Conservation (phyloP, 2,888 invertebrate genomes). For the Cheilosia vulpina region DNA sequence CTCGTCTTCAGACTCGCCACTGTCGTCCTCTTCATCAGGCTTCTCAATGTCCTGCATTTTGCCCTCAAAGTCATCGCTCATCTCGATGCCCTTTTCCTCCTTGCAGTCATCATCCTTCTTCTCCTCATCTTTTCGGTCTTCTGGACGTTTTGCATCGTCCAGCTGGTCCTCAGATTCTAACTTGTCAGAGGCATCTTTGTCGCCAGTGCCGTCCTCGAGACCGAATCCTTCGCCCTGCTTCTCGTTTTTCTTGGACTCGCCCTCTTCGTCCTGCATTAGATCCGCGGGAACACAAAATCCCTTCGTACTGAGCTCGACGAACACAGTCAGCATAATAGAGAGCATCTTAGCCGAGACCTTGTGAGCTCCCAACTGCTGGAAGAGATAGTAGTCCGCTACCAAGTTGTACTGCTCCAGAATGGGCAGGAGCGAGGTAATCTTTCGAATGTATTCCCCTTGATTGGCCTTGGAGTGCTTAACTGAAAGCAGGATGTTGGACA, state of each 20-base stretch:
- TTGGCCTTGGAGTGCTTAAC: slow-evolving; percentile 83
- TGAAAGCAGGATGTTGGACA: slow-evolving; percentile 82
- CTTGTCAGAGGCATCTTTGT: slow-evolving; percentile 97
- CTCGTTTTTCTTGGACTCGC: slow-evolving; percentile 84
- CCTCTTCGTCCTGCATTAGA: slow-evolving; percentile 89
- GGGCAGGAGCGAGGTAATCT: slow-evolving; percentile 84
- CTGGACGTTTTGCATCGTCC: slow-evolving; percentile 92
- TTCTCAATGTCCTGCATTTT: slow-evolving; percentile 87
- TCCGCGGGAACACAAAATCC: slow-evolving; percentile 98
- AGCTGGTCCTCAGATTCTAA: slow-evolving; percentile 94
- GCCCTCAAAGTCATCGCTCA: slow-evolving; percentile 97
- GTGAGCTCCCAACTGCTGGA: slow-evolving; percentile 91
- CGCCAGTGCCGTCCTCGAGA: slow-evolving; percentile 92
- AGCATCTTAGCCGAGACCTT: slow-evolving; percentile 92
- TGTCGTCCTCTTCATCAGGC: slow-evolving; percentile 85
- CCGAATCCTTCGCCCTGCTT: slow-evolving; percentile 91
- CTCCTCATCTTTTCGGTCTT: slow-evolving; percentile 86
- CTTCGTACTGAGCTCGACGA: slow-evolving; percentile 91
- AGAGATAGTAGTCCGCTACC: slow-evolving; percentile 91
- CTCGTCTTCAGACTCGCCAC: slow-evolving; percentile 88
- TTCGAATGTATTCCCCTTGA: slow-evolving; percentile 77
- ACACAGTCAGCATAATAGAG: slow-evolving; percentile 92
- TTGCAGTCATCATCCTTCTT: slow-evolving; percentile 91
- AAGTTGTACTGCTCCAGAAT: slow-evolving; percentile 91
- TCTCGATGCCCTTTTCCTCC: slow-evolving; percentile 96